Evolutionary conservation across 35 echinoderm and acorn worm species (phyloP).

Genomic region (Patiria miniata): DNA sequence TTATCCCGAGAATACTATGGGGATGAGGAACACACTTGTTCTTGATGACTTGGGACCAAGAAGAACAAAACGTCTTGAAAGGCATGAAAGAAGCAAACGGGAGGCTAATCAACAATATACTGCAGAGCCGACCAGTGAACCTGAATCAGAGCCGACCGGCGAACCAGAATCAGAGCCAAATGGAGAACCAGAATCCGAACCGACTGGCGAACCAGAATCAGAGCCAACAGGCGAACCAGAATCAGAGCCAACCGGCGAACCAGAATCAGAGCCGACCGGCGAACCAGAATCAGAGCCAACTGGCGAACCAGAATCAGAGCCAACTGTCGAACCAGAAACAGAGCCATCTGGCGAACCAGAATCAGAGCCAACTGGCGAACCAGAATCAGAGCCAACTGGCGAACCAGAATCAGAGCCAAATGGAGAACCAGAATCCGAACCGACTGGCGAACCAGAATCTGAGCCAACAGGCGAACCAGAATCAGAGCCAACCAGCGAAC

Average conservation of each 20-base stretch:
- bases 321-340: slow-evolving; percentile 37
- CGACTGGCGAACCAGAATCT: slow-evolving; percentile 48
- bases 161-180: slow-evolving; percentile 58
- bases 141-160: neutral
- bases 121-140: slow-evolving; percentile 21
- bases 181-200: slow-evolving; percentile 42
- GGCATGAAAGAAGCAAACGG: neutral
- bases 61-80: neutral
- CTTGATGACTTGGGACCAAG: neutral
- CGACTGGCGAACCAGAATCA: slow-evolving; percentile 43
- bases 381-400: slow-evolving; percentile 32
- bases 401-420: slow-evolving; percentile 36
- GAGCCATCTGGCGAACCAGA: slow-evolving; percentile 53
- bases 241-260: neutral
- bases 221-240: slow-evolving; percentile 21
- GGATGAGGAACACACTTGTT: neutral
- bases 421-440: slow-evolving; percentile 31
- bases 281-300: slow-evolving; percentile 28
- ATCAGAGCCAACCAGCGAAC: slow-evolving; percentile 24
- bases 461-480: slow-evolving; percentile 54
- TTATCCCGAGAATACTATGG: neutral
- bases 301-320: slow-evolving; percentile 43
- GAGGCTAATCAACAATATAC: neutral
- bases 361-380: slow-evolving; percentile 49
- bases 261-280: slow-evolving; percentile 12